Percentiles rank a stretch among this genome's conserved stretches.
These are phyloP conservation scores for Xyrichtys novacula DNA, from an alignment of 2,797 vertebrate species.

Conservation along the genomic window DNA sequence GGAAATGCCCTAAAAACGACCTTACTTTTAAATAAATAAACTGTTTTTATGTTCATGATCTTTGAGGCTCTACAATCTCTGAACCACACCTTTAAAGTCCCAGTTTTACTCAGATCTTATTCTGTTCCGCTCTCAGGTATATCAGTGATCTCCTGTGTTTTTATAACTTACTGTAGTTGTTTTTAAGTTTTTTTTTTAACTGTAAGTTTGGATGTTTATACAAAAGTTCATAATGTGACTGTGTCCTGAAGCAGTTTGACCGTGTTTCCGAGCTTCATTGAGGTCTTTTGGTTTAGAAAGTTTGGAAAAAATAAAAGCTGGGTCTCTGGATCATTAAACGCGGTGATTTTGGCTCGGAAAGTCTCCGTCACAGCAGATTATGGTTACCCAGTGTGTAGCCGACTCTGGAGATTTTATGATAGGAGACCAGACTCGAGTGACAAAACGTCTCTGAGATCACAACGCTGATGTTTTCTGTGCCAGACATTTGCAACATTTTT, in stretches of 20 bases:
- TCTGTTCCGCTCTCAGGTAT: slow-evolving; percentile 12
- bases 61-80: neutral
- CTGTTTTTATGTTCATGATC: neutral
- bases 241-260: slow-evolving; percentile 12
- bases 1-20: no score
- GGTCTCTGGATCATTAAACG: slow-evolving; percentile 27
- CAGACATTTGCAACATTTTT: neutral
- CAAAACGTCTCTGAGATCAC: slow-evolving; percentile 6
- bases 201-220: neutral
- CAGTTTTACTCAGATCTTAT: neutral
- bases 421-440: neutral
- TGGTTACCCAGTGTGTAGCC: neutral
- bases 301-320: slow-evolving; percentile 48
- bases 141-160: slow-evolving; percentile 32
- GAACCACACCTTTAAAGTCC: neutral
- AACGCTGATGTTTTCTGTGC: neutral
- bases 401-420: slow-evolving; percentile 17
- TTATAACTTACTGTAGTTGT: slow-evolving; percentile 39
- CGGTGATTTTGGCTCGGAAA: slow-evolving; percentile 42
- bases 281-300: slow-evolving; percentile 12
- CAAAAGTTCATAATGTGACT: no score
- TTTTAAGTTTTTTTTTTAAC: neutral
- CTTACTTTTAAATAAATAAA: neutral
- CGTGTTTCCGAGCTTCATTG: neutral
- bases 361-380: slow-evolving; percentile 19